Evolutionary conservation across 2,113 vertebrate species (phyloP), one percentile per base, ranked within the genome.

Genomic region (Oryzias javanicus): DNA sequence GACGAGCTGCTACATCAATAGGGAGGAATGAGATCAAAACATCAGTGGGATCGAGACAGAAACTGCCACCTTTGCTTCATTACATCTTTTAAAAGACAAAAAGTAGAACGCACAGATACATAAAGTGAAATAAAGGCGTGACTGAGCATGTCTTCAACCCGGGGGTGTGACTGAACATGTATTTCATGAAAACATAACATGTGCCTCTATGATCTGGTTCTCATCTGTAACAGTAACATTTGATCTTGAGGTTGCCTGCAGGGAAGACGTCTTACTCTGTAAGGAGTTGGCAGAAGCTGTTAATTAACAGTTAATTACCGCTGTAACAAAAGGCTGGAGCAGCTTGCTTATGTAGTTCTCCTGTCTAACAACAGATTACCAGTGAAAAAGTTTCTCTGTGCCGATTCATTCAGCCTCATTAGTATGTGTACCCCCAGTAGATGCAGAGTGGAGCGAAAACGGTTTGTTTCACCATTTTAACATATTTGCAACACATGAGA

Each of bases 1-100:
- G 63, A 15, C 67, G 70, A 75, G 72, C 77, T 68, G 54, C 72
- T 73, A 89, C 80, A 75, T 83, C 18, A 71, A 55, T 61, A 25
- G 57, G 51, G 70, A 53, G 19, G 81, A 42, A 60, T 64, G 66
- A 73, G 68, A 79, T 87, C 76, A 75, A 70, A 58, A 64, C 69
- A 76, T 51, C 56, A 58, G 68, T 60, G 62, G 55, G 56, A 82
- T 87, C 83, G 78, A 17, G 50, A 62, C 67, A 67, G 64, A 79
- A 70, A 76, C 60, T 70, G 67, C 61, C 77, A 67, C 61, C 80
- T 61, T 50, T 74, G 73, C 70, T 81, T 90, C 79, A 86, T 88
- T 85, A 77, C 52, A 49, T 64, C 35, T 71, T 67, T 65, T 70
- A 70, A 78, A 84, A 86, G 66, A 79, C 53, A 52, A 17, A 54